Base-by-base conservation (phyloP, 2,888 invertebrate genomes). In the Agrotis clavis region DNA sequence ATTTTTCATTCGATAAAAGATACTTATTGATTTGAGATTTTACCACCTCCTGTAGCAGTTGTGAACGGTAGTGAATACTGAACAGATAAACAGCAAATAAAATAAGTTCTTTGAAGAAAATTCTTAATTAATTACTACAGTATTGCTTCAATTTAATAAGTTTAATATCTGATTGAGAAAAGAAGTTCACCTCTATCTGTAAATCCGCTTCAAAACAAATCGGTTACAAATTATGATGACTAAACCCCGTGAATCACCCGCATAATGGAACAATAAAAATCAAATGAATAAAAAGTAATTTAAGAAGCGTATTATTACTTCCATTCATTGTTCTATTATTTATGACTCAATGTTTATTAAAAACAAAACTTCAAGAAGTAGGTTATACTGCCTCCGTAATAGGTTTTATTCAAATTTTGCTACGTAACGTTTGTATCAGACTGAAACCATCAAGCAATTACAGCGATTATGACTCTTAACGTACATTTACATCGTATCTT, bases 401-500 rank as follows among this genome's bases (percentile, higher is more conserved):
- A 76, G 66, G 66, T 72, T 79, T 71, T 75, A 80, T 82, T 82
- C 67, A 74, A 82, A 84, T 81, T 76, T 61, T 64, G 72, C 68
- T 72, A 71, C 66, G 57, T 78, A 79, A 77, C 69, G 69, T 70
- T 67, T 64, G 70, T 79, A 86, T 85, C 80, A 83, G 71, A 57
- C 62, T 74, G 67, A 79, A 82, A 71, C 69, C 67, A 87, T 84
- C 80, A 74, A 71, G 50, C 70, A 76, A 86, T 86, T 81, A 80
- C 77, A 71, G 56, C 69, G 71, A 89, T 89, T 89, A 89, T 82
- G 83, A 85, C 81, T 86, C 86, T 83, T 79, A 81, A 83, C 83
- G 81, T 82, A 81, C 83, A 89, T 91, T 92, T 87, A 88, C 86
- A 84, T 87, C 86, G 91, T 93, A 94, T 94, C 92, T 92, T 81